Base-by-base conservation (phyloP, 2,888 invertebrate species). In the Ormyrus thymus region DNA sequence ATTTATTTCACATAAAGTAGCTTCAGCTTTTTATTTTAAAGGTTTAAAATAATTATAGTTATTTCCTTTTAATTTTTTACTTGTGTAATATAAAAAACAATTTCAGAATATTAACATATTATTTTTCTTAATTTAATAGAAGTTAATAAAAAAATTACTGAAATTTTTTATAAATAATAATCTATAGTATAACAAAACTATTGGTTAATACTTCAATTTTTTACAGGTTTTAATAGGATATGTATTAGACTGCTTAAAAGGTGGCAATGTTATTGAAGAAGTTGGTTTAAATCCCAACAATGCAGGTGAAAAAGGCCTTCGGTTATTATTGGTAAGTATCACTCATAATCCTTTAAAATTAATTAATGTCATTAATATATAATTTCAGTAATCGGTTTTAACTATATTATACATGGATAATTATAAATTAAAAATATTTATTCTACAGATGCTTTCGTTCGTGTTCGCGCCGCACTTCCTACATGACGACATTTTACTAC, bases 381-480 rank as follows among this genome's bases (percentile, higher is more conserved):
- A 62, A 56, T 9, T 13, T 59, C 9, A 48, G 43, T 10, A 61
- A 55, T 70, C 29, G 70, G 45, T 45, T 64, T 10, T 6, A 50
- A 68, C 10, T 29, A 56, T 13, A 11, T 51, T 50, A 48, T 58
- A 55, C 10, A 29, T 29, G 29, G 29, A 29, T 29, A 29, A 29
- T 29, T 4, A 29, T 29, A 0, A 56, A 10, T 11, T 6, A 4
- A 51, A n/a, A n/a, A 58, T 55, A 29, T 29, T 29, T 29, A 29
- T 29, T 81, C 86, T 89, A 11, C 83, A 93, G 93, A 96, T 96
- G 92, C 91, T 98, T 71, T 96, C 98, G 6, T 96, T 95, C 89
- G 97, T 97, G 82, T 98, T 97, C 90, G 97, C 98, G 8, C 95
- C 96, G 0, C 97, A 97, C 90, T 98, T 98, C 91, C 93, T 97